phyloP scores from a whole-genome alignment of 2,113 vertebrate genomes.

The Speoplatyrhinus poulsoni region DNA sequence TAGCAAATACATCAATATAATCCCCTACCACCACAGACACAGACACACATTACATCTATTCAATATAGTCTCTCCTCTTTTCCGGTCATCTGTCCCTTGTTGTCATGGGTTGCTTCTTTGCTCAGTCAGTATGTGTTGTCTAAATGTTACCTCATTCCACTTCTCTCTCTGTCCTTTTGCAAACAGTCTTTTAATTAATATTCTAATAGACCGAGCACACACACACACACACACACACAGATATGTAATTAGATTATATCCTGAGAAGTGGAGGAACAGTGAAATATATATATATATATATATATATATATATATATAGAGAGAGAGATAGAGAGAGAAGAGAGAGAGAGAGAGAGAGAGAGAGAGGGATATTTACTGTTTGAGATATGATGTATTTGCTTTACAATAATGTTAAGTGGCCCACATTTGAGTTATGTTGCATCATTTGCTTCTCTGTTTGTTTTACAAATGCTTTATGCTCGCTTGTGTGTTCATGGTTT shows the following conservation, averaged over 20 bases:
- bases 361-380: slow-evolving; percentile 33
- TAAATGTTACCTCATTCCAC: neutral
- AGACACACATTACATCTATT: neutral
- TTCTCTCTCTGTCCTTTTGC: slow-evolving; percentile 8
- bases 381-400: slow-evolving; percentile 72
- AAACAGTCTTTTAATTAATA: slow-evolving; percentile 31
- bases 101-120: too few relatives aligned
- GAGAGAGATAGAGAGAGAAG: neutral
- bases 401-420: slow-evolving; percentile 73
- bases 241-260: neutral
- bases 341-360: neutral
- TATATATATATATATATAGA: too few relatives aligned
- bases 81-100: neutral
- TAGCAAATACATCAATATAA: slow-evolving; percentile 32
- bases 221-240: too few relatives aligned
- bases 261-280: neutral
- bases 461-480: slow-evolving; percentile 29
- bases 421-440: slow-evolving; percentile 57
- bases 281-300: too few relatives aligned
- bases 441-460: slow-evolving; percentile 54
- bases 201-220: slow-evolving; percentile 6
- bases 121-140: neutral
- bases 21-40: neutral
- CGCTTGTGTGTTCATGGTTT: slow-evolving; percentile 55
- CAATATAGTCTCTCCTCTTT: neutral